Conservation (phyloP, 2,797 vertebrate species). For the Galagoides demidoff region DNA sequence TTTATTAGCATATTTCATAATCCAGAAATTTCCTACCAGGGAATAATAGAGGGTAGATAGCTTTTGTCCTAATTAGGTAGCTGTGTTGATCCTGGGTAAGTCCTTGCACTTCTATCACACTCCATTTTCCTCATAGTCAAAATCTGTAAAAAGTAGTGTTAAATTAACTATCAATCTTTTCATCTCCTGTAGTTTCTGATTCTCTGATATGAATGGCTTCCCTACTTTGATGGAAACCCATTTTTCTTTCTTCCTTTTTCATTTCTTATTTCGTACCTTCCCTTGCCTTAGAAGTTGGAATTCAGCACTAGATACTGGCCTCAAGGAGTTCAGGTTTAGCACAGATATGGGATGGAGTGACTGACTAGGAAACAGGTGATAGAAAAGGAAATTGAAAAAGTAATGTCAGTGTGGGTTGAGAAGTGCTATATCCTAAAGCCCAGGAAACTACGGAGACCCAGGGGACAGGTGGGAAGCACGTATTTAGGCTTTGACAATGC, state of each 20-base stretch:
- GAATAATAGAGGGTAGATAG: background rate
- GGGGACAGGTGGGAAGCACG: background rate
- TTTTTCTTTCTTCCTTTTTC: background rate
- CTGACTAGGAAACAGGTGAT: background rate
- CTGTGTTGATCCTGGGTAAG: background rate
- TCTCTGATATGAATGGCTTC: background rate
- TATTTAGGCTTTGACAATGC: background rate
- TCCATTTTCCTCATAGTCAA: background rate
- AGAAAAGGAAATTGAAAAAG: background rate
- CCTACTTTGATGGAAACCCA: background rate
- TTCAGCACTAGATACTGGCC: background rate
- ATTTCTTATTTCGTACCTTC: background rate
- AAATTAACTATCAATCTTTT: background rate
- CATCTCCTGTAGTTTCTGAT: background rate
- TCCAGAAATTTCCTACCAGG: background rate
- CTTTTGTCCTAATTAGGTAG: background rate
- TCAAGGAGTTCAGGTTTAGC: background rate
- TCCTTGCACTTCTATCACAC: background rate
- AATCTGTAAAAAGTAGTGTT: background rate
- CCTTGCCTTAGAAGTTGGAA: background rate
- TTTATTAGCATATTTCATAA: constrained; percentile 19
- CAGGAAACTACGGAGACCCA: background rate
- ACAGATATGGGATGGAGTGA: background rate
- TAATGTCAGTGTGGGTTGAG: background rate
- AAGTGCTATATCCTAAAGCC: background rate